Evolutionary conservation across 1,140 invertebrate species (phyloP).

Genomic region (Eupristina koningsbergeri): DNA sequence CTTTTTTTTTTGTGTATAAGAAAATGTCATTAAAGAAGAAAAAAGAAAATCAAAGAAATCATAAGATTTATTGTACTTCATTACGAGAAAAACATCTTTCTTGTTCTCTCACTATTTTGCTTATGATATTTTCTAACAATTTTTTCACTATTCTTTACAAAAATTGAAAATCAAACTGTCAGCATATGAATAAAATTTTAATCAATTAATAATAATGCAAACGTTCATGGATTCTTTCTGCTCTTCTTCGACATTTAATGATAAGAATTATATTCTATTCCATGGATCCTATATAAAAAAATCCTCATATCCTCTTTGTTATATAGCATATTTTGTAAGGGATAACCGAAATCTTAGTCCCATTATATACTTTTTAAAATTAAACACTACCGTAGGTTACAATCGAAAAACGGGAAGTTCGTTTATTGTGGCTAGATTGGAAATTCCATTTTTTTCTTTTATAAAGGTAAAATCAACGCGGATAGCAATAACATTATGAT

Average conservation of each 20-base stretch:
- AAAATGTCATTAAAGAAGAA: too few species aligned
- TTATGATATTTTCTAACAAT: too few species aligned
- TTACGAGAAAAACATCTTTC: too few species aligned
- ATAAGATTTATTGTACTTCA: too few species aligned
- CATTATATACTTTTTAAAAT: slow-evolving; percentile 28
- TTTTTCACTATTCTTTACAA: too few species aligned
- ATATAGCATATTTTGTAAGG: neutral
- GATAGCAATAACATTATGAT: neutral
- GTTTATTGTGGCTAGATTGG: neutral
- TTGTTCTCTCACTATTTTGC: too few species aligned
- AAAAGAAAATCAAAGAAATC: too few species aligned
- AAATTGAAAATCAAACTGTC: too few species aligned
- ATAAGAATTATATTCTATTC: slow-evolving; percentile 47
- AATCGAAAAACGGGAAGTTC: neutral
- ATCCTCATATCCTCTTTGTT: neutral
- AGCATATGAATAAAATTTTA: too few species aligned
- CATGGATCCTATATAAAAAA: neutral
- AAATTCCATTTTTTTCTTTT: slow-evolving; percentile 24
- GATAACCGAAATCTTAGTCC: neutral
- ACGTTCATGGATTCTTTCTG: neutral
- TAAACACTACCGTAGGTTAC: slow-evolving; percentile 31
- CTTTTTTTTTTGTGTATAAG: too few species aligned
- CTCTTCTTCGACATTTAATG: slow-evolving; percentile 16
- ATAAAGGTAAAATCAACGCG: neutral
- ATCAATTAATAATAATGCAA: too few species aligned